Base-by-base conservation (phyloP, 1,140 invertebrate species). In the Cryptotermes secundus region DNA sequence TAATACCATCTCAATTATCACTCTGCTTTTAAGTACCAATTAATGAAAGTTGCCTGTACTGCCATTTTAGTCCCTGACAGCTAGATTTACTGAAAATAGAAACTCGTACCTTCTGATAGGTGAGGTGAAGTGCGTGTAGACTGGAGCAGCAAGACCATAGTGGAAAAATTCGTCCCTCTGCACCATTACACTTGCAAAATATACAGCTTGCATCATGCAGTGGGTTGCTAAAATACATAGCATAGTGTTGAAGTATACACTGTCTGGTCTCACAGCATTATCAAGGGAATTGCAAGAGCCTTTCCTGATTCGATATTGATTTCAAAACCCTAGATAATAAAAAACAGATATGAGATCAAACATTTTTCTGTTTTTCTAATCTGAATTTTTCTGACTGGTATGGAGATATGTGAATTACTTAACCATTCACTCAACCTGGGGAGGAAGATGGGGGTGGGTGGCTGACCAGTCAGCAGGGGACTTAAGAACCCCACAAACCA, bases 151-250 rank as follows among this genome's bases (percentile, higher is more conserved):
- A 14, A 99, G 91, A 79, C 97, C 97, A 89, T 97, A 98, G 91
- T 98, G 97, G 87, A 94, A 95, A 89, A 94, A 99, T 86, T 97
- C 95, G 1, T 93, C 92, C 72, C 92, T 91, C 24, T 95, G 92
- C 26, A 96, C 89, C 86, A 96, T 96, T 16, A 99, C 99, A 89
- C 97, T 98, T 59, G 96, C 95, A 89, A 99, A 99, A 90, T 99
- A 99, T 0, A 99, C 94, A 0, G 99, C 99, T 90, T 99, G 98
- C 92, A 99, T 96, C 99, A 99, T 99, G 88, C 98, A 99, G 7
- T 99, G 93, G 0, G 98, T 99, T 0, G 98, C 96, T 87, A 99
- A 92, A 87, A 99, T 99, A 85, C 98, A 93, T 36, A 99, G 90
- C 95, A 99, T 96, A 0, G 94, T 97, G 89, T 98, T 98, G 87